Conservation (phyloP, 1,140 invertebrate species). For the Lysiphlebus fabarum region DNA sequence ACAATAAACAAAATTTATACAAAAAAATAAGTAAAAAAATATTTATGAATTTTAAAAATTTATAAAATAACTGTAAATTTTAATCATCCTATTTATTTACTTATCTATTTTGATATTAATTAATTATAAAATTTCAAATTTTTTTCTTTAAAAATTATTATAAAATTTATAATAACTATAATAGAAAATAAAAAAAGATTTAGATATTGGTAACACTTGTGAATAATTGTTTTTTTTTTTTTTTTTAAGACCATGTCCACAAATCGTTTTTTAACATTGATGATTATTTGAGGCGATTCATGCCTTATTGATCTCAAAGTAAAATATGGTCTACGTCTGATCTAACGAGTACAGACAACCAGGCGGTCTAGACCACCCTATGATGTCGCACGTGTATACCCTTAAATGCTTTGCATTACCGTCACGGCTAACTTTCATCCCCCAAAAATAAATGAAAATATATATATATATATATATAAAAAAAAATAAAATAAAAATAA, state of each 20-base stretch:
- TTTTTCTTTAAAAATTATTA: too few species aligned
- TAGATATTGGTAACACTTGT: background rate
- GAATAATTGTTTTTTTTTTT: background rate
- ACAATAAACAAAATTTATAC: too few species aligned
- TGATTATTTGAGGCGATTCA: constrained; percentile 10
- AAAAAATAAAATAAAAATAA: too few species aligned
- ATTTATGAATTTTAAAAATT: too few species aligned
- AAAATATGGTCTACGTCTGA: constrained; percentile 29
- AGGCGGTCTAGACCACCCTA: constrained; percentile 13
- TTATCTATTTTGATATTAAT: too few species aligned
- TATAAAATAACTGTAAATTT: too few species aligned
- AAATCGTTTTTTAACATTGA: constrained; percentile 27
- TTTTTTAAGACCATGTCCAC: background rate
- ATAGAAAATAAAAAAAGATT: too few species aligned
- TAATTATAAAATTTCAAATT: too few species aligned
- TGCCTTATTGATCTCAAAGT: constrained; percentile 24
- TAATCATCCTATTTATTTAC: too few species aligned
- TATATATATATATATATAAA: too few species aligned
- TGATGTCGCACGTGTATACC: constrained; percentile 31
- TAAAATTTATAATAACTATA: too few species aligned
- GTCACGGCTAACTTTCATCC: constrained; percentile 18
- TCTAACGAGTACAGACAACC: constrained; percentile 27
- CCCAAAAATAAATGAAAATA: background rate
- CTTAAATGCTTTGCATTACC: constrained; percentile 33
- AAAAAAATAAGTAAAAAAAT: too few species aligned